These are phyloP conservation scores for Podilymbus podiceps DNA, from an alignment of 2,113 vertebrate genomes.

Conservation along the genomic window DNA sequence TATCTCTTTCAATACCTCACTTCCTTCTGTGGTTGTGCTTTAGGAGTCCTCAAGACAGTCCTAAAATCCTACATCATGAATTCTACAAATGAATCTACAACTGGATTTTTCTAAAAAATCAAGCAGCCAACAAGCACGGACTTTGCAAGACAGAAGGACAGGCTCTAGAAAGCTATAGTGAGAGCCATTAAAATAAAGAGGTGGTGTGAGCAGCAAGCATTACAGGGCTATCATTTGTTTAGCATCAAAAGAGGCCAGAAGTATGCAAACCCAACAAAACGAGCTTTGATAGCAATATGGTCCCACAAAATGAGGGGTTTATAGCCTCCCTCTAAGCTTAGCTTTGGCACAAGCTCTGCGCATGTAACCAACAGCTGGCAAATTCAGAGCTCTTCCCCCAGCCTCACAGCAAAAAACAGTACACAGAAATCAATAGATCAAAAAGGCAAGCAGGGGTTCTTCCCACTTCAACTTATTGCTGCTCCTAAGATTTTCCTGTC, in stretches of 20 bases:
- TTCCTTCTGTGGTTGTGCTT: neutral
- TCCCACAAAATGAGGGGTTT: neutral
- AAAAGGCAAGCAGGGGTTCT: neutral
- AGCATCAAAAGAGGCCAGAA: neutral
- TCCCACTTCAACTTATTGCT: neutral
- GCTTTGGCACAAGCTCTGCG: neutral
- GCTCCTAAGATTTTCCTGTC: neutral
- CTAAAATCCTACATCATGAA: neutral
- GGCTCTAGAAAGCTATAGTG: neutral
- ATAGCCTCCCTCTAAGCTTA: neutral
- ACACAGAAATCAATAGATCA: neutral
- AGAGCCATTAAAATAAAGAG: neutral
- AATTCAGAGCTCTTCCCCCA: neutral
- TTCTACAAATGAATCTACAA: neutral
- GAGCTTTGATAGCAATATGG: neutral
- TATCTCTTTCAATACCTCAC: neutral
- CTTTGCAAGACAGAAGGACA: neutral
- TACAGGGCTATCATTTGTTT: neutral
- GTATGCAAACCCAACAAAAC: neutral
- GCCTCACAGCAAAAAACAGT: neutral
- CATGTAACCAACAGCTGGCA: neutral
- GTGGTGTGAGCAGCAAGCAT: neutral
- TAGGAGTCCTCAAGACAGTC: neutral
- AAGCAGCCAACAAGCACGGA: neutral
- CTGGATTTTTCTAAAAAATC: neutral